A percentile compares a stretch with the other conserved stretches of the same genome.
phyloP scores from a whole-genome alignment of 64 coral and sea anemone genomes.

The Dendrophyllia cribrosa region DNA sequence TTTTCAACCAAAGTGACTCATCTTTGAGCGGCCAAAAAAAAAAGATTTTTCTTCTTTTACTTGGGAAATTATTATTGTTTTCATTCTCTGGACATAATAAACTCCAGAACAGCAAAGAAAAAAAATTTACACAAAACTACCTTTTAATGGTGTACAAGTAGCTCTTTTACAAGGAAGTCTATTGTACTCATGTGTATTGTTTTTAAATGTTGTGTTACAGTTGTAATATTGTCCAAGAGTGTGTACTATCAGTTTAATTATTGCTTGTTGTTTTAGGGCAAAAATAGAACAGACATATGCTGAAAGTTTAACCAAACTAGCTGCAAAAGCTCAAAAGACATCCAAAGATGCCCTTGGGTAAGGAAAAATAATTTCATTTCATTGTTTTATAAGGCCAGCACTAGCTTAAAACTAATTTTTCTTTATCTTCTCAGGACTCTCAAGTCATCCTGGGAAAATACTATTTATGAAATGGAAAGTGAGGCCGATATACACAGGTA shows the following conservation, averaged over 20 bases:
- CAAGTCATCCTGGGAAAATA: conserved; percentile 86
- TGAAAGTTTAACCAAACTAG: conserved; percentile 84
- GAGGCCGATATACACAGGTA: conserved; percentile 98
- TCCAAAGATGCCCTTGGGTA: conserved; percentile 92
- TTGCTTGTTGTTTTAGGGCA: conserved; percentile 17
- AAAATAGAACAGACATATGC: conserved; percentile 97
- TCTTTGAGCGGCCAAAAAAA: no score
- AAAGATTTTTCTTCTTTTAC: no score
- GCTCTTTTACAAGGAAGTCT: no score
- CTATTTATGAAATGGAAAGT: conserved; percentile 91
- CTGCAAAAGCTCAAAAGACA: conserved; percentile 86
- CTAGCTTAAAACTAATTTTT: background rate
- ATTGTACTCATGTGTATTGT: no score
- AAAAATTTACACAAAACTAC: no score
- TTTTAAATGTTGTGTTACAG: no score
- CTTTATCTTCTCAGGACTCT: conserved; percentile 69
- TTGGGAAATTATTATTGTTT: no score
- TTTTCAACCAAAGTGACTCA: no score
- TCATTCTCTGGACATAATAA: no score
- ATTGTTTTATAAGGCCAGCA: background rate
- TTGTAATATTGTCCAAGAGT: no score
- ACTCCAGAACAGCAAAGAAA: no score
- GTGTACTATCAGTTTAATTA: background rate
- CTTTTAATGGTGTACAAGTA: no score
- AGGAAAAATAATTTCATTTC: background rate